Conservation (phyloP, 2,888 invertebrate genomes). For the Cryptus armator region DNA sequence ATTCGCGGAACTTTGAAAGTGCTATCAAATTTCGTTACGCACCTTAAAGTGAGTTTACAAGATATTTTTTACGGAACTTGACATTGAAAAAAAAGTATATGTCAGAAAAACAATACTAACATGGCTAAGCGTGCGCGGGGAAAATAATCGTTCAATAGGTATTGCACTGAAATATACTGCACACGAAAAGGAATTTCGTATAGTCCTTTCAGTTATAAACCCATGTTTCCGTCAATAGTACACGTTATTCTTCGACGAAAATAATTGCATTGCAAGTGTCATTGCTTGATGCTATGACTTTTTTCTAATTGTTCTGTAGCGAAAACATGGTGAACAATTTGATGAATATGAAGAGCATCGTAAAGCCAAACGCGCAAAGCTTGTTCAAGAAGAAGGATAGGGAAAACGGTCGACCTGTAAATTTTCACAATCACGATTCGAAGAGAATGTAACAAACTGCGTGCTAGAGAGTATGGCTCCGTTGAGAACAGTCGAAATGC, state of each 20-base stretch:
- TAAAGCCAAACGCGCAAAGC: slow-evolving; percentile 13
- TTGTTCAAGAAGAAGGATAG: not conserved
- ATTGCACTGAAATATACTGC: too few relatives aligned
- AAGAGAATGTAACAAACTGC: slow-evolving; percentile 28
- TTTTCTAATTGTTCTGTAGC: slow-evolving; percentile 1
- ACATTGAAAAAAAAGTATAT: not conserved
- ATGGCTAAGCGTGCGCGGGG: too few relatives aligned
- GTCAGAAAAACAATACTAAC: not conserved
- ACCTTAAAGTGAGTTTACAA: slow-evolving; percentile 18
- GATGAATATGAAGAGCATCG: not conserved
- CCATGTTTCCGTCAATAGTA: too few relatives aligned
- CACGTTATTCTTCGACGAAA: too few relatives aligned
- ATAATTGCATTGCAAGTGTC: too few relatives aligned
- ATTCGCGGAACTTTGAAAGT: not conserved
- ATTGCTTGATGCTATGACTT: too few relatives aligned
- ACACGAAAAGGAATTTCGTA: too few relatives aligned
- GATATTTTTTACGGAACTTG: too few relatives aligned
- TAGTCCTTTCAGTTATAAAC: too few relatives aligned
- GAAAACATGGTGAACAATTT: not conserved
- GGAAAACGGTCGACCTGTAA: slow-evolving; percentile 2
- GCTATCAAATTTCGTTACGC: not conserved
- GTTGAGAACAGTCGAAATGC: slow-evolving; percentile 31
- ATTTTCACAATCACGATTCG: slow-evolving; percentile 33
- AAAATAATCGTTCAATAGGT: too few relatives aligned
- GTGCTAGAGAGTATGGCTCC: slow-evolving; percentile 36